phyloP scores from a whole-genome alignment of 2,888 invertebrate species.

The Tenodera sinensis region DNA sequence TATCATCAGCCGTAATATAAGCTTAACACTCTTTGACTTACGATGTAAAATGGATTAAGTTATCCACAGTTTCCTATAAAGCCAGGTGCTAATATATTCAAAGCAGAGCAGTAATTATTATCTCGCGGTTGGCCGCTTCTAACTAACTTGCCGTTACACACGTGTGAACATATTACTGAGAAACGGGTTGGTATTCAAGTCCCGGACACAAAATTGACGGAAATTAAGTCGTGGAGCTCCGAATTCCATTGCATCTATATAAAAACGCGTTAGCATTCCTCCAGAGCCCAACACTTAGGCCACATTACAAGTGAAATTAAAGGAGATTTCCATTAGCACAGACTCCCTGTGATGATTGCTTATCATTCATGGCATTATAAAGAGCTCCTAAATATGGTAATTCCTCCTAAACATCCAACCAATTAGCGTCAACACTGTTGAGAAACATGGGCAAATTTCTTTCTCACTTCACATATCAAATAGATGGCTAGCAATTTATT shows the following conservation, averaged over 20 bases:
- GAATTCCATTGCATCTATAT: not conserved
- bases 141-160: not conserved
- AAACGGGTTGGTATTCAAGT: not conserved
- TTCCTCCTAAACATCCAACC: not conserved
- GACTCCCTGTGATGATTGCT: not conserved
- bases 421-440: not conserved
- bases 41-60: not conserved
- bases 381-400: not conserved
- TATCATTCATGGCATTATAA: not conserved
- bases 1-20: not conserved
- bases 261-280: not conserved
- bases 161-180: not conserved
- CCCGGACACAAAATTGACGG: not conserved
- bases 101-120: not conserved
- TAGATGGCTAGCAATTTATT: not conserved
- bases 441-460: not conserved
- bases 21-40: not conserved
- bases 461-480: not conserved
- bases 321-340: not conserved
- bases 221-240: not conserved
- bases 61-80: not conserved
- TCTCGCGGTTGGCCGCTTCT: not conserved
- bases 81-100: not conserved
- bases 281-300: not conserved
- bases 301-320: not conserved